Base-by-base conservation (phyloP, 2,888 invertebrate genomes). In the Tuberolachnus salignus region DNA sequence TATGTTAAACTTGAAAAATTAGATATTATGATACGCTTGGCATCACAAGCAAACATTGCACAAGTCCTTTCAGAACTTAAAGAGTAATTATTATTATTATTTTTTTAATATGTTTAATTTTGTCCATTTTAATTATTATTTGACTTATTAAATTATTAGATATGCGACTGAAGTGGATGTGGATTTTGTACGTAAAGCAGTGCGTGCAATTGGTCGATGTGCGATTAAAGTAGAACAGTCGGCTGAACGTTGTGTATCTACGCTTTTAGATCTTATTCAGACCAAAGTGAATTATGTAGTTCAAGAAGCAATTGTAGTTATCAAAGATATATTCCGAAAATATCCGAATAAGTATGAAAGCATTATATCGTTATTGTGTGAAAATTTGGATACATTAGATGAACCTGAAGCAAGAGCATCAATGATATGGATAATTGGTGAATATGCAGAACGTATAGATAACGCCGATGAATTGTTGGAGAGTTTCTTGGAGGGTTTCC, bases 281-380 rank as follows among this genome's bases (percentile, higher is more conserved):
- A 99, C 99, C 0, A 99, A 99, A 88, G 98, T 92, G 83, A 99
- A 99, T 88, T 99, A 99, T 85, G 99, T 99, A 19, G 99, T 99
- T 0, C 99, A 99, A 86, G 99, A 99, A 86, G 99, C 99, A 0
- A 98, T 99, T 82, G 99, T 99, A 14, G 99, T 99, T 26, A 99
- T 99, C 84, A 99, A 99, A 87, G 96, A 97, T 84, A 96, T 96
- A 82, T 96, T 96, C 89, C 89, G 95, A 83, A 95, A 99, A 86
- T 99, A 99, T 87, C 99, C 99, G 13, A 99, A 99, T 87, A 98
- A 99, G 86, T 99, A 99, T 85, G 99, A 99, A 87, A 98, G 97
- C 86, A 99, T 99, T 85, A 99, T 99, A 85, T 97, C 98, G 81
- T 99, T 98, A 0, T 88, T 99, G 9, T 99, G 99, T 86, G 99